These are phyloP conservation scores for Schizaphis graminum DNA, from an alignment of 2,888 invertebrate genomes.

Conservation along the genomic window DNA sequence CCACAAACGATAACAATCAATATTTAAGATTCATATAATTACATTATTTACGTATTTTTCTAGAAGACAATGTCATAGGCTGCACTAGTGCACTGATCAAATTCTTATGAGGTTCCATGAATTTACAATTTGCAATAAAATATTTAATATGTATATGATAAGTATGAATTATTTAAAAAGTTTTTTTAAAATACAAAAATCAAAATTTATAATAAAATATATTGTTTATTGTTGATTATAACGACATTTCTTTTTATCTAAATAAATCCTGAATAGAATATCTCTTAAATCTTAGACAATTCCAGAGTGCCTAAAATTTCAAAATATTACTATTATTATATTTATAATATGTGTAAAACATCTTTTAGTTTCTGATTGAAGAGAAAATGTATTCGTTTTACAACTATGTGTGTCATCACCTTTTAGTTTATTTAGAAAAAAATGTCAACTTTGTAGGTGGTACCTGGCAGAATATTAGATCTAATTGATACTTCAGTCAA, in stretches of 20 bases:
- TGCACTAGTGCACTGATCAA: not conserved
- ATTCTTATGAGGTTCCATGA: not conserved
- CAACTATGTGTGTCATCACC: too few relatives aligned
- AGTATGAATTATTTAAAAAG: not conserved
- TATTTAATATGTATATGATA: not conserved
- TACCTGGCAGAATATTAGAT: too few relatives aligned
- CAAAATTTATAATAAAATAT: not conserved
- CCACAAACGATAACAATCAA: not conserved
- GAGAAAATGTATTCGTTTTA: too few relatives aligned
- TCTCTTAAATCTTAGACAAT: not conserved
- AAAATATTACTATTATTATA: not conserved
- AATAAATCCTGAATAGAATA: not conserved
- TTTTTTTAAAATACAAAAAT: not conserved
- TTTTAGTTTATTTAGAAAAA: too few relatives aligned
- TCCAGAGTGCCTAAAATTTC: not conserved
- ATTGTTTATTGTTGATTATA: not conserved
- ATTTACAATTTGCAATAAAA: not conserved
- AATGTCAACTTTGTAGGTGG: too few relatives aligned
- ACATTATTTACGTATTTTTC: not conserved
- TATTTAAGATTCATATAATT: not conserved
- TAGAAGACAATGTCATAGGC: not conserved
- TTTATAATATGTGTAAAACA: not conserved
- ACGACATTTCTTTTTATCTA: not conserved
- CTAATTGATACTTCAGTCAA: too few relatives aligned
- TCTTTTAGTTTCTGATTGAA: not conserved